These are phyloP conservation scores for Bombus picipes DNA, from an alignment of 1,140 invertebrate species.

Conservation along the genomic window DNA sequence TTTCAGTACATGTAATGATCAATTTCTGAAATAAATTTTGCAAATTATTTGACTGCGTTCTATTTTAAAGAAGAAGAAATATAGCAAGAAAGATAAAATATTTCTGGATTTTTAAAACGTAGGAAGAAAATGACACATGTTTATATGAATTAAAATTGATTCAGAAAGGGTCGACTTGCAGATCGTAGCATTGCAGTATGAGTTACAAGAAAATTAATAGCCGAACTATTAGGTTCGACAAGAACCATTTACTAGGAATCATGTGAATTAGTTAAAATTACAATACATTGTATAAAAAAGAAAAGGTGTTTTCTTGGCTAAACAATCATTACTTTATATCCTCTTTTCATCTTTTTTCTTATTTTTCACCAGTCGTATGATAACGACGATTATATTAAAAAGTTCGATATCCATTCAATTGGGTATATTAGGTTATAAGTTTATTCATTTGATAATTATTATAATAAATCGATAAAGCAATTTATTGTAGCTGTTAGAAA, in stretches of 20 bases:
- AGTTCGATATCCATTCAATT: not conserved
- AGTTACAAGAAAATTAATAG: constrained; percentile 26
- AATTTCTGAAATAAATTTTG: not conserved
- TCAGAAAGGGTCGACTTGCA: constrained; percentile 20
- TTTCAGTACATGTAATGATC: not conserved
- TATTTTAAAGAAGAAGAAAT: not conserved
- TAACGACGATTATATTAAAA: not conserved
- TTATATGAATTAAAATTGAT: not conserved
- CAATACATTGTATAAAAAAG: constrained; percentile 55
- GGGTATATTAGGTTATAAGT: not conserved
- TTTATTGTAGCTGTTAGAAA: not conserved
- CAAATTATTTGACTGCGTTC: not conserved
- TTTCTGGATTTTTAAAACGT: too few species aligned
- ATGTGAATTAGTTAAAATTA: constrained; percentile 47
- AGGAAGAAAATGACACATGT: not conserved
- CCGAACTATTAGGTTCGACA: constrained; percentile 23
- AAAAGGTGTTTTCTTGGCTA: not conserved
- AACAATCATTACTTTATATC: not conserved
- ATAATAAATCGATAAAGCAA: not conserved
- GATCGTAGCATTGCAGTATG: not conserved
- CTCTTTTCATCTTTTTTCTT: not conserved
- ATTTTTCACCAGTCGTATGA: not conserved
- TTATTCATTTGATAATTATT: not conserved
- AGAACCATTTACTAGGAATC: constrained; percentile 30
- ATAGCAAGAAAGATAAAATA: not conserved